A percentile compares a stretch with the other conserved stretches of the same genome.
Conservation (phyloP, 2,797 vertebrate genomes). For the Tamandua tetradactyla region DNA sequence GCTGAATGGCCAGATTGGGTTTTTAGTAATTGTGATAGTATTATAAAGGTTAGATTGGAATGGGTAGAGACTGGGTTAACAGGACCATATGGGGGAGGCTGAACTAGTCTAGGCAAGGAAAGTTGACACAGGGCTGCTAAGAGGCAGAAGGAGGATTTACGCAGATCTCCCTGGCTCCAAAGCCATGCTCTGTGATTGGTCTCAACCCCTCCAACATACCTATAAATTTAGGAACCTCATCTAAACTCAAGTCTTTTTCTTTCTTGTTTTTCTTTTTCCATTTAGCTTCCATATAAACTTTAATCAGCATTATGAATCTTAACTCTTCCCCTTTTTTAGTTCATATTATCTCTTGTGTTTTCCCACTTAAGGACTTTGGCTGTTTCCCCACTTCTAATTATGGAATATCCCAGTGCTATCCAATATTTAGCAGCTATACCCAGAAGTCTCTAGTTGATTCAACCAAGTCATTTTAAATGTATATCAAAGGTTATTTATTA, state of each 20-base stretch:
- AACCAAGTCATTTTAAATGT: neutral
- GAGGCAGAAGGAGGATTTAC: neutral
- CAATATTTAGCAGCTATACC: neutral
- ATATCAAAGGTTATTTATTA: neutral
- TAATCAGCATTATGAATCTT: constrained; percentile 14
- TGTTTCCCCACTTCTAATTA: neutral
- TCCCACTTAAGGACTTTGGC: neutral
- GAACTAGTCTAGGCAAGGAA: neutral
- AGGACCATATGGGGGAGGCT: neutral
- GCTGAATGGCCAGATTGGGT: neutral
- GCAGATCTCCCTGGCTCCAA: neutral
- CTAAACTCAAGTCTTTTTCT: neutral
- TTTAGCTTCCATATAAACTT: constrained; percentile 17
- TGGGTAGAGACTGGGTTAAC: neutral
- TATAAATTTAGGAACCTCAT: neutral
- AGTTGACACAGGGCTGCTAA: neutral
- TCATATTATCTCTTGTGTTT: neutral
- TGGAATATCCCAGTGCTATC: neutral
- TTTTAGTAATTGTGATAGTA: neutral
- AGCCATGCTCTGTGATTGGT: neutral
- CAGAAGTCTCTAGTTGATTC: neutral
- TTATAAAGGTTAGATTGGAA: neutral
- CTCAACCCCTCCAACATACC: neutral
- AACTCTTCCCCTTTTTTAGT: neutral
- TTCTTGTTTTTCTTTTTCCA: neutral